These are phyloP conservation scores for Porites rus DNA, from an alignment of 92 coral and sea anemone species.

Conservation along the genomic window DNA sequence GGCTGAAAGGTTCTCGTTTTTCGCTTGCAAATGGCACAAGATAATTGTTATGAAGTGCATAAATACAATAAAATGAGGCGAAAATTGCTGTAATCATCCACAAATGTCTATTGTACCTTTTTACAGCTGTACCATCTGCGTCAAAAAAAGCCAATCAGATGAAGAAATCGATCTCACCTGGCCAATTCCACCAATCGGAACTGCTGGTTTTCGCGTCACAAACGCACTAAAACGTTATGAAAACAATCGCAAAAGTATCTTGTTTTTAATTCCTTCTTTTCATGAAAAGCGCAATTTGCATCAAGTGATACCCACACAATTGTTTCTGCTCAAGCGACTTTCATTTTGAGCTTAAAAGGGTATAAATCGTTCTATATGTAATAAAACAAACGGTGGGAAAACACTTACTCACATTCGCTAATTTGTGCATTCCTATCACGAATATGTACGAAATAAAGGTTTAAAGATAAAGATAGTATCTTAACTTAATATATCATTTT, in stretches of 20 bases:
- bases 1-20: conserved; percentile 53
- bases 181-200: conserved; percentile 73
- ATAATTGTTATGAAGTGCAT: conserved; percentile 91
- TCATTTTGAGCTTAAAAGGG: conserved; percentile 22
- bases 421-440: not conserved
- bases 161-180: conserved; percentile 76
- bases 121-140: conserved; percentile 91
- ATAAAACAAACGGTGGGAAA: not conserved
- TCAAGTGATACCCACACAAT: conserved; percentile 51
- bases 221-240: conserved; percentile 77
- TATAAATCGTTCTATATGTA: conserved; percentile 15
- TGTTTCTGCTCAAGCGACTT: conserved; percentile 26
- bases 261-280: conserved; percentile 69
- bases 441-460: not conserved
- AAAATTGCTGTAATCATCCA: conserved; percentile 87
- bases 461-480: not conserved
- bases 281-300: conserved; percentile 66
- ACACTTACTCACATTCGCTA: not conserved
- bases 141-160: conserved; percentile 77
- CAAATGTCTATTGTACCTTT: conserved; percentile 72
- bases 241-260: conserved; percentile 82
- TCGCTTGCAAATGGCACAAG: conserved; percentile 70
- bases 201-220: conserved; percentile 37
- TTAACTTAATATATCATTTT: conserved; percentile 10
- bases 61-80: conserved; percentile 79